Evolutionary conservation across 1,140 invertebrate genomes (phyloP), one percentile per base, ranked within the genome.

Genomic region (Drosophila burlai): DNA sequence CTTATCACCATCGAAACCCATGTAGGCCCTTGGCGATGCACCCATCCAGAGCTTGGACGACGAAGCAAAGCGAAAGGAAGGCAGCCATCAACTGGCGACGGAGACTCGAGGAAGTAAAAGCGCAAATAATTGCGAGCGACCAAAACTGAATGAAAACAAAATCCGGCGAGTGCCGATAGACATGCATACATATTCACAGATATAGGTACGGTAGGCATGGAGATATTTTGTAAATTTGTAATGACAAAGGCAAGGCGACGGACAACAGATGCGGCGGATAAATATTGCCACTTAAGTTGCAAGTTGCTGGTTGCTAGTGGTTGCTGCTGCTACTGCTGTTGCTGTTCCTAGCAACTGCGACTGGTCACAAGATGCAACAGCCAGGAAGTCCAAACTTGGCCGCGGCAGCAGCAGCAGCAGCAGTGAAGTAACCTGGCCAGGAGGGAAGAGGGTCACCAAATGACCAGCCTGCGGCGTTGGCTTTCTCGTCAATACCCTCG

Each of bases 21-120:
- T 52, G 38, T 29, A 40, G 71, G 73, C 57, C 59, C 64, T 77
- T 67, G 43, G 18, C 63, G 63, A 66, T 57, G 78, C 64, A 83
- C 55, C 49, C 63, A 68, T 40, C 76, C 40, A 9, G 61, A 49
- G 50, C 18, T 47, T 31, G 11, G 29, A 13, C n/a, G n/a, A 21
- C 24, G 24, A 24, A 0, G 29, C 50, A 8, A 54, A 36, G 15
- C 52, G 68, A 81, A 81, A 73, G 66, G 79, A 77, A 77, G 81
- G 73, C 76, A 63, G 64, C 79, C 79, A 71, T 62, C 65, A 65
- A 57, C 60, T 42, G 45, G 42, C 50, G 58, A 49, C 6, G 18
- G n/a, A 10, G 45, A 46, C 50, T 81, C 61, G 73, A 82, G 74
- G 80, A 82, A 82, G 80, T 82, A 82, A 82, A 82, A 82, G 80